These are phyloP conservation scores for Escarpia spicata DNA, from an alignment of 2,888 invertebrate species.

Conservation along the genomic window DNA sequence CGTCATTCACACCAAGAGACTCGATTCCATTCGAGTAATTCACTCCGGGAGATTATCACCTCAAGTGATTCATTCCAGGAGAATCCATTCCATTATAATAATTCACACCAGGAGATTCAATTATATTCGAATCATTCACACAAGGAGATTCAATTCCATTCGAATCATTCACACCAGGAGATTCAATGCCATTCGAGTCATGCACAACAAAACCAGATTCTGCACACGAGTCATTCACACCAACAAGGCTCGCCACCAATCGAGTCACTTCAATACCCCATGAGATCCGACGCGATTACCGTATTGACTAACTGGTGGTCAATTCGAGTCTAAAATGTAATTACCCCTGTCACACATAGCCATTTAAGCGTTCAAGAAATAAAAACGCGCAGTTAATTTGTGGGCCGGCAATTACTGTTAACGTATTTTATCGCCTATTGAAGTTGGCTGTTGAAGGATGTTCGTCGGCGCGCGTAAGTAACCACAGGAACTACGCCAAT, in stretches of 20 bases:
- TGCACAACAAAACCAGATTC: too few species aligned
- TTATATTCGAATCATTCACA: not conserved
- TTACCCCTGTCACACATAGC: not conserved
- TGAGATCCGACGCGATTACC: too few species aligned
- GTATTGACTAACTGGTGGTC: not conserved
- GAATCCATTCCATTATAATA: not conserved
- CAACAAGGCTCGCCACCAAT: too few species aligned
- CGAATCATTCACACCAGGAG: not conserved
- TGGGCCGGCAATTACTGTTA: not conserved
- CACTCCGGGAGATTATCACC: too few species aligned
- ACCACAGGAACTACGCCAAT: not conserved
- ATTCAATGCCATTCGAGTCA: not conserved
- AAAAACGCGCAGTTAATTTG: not conserved
- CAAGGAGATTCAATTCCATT: not conserved
- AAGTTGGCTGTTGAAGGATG: not conserved
- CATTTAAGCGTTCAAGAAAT: not conserved
- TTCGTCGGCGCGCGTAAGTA: not conserved
- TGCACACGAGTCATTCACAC: too few species aligned
- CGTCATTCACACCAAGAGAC: too few species aligned
- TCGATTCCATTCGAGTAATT: too few species aligned
- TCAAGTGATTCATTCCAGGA: not conserved
- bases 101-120: not conserved
- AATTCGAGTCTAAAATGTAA: not conserved
- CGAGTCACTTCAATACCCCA: too few species aligned
- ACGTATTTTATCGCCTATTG: not conserved